These are phyloP conservation scores for Melanotaenia pygmaea DNA, from an alignment of 2,797 vertebrate genomes.

Conservation along the genomic window DNA sequence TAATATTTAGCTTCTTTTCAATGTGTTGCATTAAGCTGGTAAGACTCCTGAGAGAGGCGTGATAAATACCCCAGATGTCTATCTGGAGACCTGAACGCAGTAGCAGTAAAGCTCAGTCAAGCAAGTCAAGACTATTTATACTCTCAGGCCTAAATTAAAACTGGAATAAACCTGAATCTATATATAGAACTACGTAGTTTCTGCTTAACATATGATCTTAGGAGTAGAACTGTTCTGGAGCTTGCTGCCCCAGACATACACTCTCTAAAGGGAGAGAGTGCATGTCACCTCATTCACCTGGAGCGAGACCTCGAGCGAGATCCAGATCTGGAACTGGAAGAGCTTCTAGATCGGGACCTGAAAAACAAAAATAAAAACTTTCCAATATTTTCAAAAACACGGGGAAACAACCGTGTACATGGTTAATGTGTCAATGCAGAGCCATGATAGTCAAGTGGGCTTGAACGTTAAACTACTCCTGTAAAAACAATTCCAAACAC, in stretches of 20 bases:
- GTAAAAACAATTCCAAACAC: slow-evolving; percentile 9
- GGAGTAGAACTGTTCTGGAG: slow-evolving; percentile 55
- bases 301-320: slow-evolving; percentile 96
- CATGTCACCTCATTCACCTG: slow-evolving; percentile 99
- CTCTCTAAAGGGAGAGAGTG: slow-evolving; percentile 89
- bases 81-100: slow-evolving; percentile 25
- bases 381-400: slow-evolving; percentile 83
- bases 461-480: background rate
- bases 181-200: slow-evolving; percentile 5
- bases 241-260: slow-evolving; percentile 81
- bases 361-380: slow-evolving; percentile 88
- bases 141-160: background rate
- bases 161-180: background rate
- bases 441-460: background rate
- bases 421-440: slow-evolving; percentile 4
- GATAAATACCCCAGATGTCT: slow-evolving; percentile 57
- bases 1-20: background rate
- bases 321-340: slow-evolving; percentile 97
- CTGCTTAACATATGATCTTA: slow-evolving; percentile 29
- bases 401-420: background rate
- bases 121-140: background rate
- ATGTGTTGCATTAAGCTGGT: slow-evolving; percentile 1
- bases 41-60: slow-evolving; percentile 48
- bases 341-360: slow-evolving; percentile 97
- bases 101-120: slow-evolving; percentile 12